Percentiles rank a stretch among this genome's conserved stretches.
Conservation (phyloP, 1,140 invertebrate genomes). For the Drosophila nigromelanica region DNA sequence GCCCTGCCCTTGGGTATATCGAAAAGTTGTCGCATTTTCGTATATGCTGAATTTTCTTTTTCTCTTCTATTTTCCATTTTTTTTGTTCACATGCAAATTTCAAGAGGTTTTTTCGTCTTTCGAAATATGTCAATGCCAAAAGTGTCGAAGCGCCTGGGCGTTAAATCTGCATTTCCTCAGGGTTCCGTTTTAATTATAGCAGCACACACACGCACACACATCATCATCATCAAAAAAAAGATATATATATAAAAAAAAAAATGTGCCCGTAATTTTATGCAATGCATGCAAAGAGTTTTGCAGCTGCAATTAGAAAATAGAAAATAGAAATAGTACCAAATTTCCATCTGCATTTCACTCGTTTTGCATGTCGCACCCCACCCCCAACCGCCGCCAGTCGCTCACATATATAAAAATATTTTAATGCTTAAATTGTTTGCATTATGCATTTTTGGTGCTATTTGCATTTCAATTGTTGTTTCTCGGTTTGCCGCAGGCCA, state of each 20-base stretch:
- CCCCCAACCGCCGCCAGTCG: too few relatives aligned
- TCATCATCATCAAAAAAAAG: slow-evolving; percentile 22
- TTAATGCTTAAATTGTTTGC: neutral
- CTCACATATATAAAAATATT: neutral
- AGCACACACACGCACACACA: neutral
- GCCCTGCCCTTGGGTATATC: neutral
- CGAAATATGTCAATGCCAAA: slow-evolving; percentile 56
- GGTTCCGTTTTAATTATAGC: slow-evolving; percentile 52
- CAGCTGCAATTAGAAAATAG: slow-evolving; percentile 8
- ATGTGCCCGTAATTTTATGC: slow-evolving; percentile 12
- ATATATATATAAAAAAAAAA: slow-evolving; percentile 1
- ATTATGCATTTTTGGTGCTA: neutral
- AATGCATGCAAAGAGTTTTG: slow-evolving; percentile 14
- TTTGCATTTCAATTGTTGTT: slow-evolving; percentile 1
- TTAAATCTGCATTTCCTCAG: slow-evolving; percentile 58
- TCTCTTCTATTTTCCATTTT: slow-evolving; percentile 1
- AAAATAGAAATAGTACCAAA: neutral
- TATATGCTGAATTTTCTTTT: neutral
- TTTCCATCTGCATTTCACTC: neutral
- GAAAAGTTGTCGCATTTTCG: slow-evolving; percentile 11
- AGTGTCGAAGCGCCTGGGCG: slow-evolving; percentile 40
- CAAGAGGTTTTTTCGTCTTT: slow-evolving; percentile 39
- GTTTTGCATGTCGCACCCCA: too few relatives aligned
- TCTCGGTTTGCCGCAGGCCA: neutral
- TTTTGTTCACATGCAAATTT: slow-evolving; percentile 45